Evolutionary conservation across 1,140 invertebrate species (phyloP), one percentile per base, ranked within the genome.

Genomic region (Callitettix versicolor): DNA sequence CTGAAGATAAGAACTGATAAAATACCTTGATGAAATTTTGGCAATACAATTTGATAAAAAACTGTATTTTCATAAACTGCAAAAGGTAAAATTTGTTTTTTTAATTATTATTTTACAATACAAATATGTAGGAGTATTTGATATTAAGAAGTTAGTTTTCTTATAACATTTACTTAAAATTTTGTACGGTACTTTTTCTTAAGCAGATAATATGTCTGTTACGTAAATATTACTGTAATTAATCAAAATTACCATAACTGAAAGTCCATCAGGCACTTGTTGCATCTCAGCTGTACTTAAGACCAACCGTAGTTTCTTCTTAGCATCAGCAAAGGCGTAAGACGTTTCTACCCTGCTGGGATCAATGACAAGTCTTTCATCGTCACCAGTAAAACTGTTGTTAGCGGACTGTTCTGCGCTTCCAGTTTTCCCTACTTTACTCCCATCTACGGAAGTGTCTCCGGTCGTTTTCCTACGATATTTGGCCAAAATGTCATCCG

Each of bases 401-500:
- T 54, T 41, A 22, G 4, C 11, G 1, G 26, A 20, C 52, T 34
- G 18, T 41, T 53, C 52, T 15, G 9, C 15, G 3, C 22, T 38
- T 15, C 17, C 22, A 1, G 21, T 14, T 15, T 53, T 53, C 3
- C 34, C 34, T 3, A 18, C 50, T 15, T 24, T 40, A 1, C 18
- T 22, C 1, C 17, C 21, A 1, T 34, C 52, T 18, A 21, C 52
- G 36, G 42, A 36, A 6, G 50, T 42, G 80, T 77, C 72, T 15
- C 47, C 47, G 30, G 21, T 40, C 1, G 44, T 34, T 17, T 93
- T 92, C 44, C 86, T 81, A 14, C 93, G 76, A 69, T 98, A 98
- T 67, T 96, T 97, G 21, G 89, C 92, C 59, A 98, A 76, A 64
- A 98, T 97, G 65, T 96, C 93, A 66, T 97, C 93, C 12, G 86